Conservation (phyloP, 1,140 invertebrate genomes). For the Monomorium pharaonis region DNA sequence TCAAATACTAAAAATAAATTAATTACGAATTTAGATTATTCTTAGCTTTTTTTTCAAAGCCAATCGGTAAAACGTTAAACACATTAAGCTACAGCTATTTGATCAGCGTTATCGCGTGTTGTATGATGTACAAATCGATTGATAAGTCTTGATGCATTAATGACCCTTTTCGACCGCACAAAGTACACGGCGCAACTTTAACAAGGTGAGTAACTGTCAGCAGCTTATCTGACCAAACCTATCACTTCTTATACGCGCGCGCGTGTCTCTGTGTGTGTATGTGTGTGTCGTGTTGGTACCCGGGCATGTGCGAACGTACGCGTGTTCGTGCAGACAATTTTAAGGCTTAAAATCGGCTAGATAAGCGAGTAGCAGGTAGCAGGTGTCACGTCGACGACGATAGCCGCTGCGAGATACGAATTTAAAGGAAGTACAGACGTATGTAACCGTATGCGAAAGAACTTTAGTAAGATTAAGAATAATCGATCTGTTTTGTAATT, state of each 20-base stretch:
- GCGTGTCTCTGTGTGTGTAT: no score
- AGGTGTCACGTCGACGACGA: conserved; percentile 78
- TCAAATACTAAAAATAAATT: not conserved
- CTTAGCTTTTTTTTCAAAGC: not conserved
- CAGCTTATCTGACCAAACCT: conserved; percentile 51
- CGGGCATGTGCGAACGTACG: not conserved
- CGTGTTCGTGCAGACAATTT: conserved; percentile 59
- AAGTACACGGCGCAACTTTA: conserved; percentile 43
- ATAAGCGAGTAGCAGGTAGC: conserved; percentile 78
- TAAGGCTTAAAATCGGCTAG: conserved; percentile 52
- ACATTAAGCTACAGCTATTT: not conserved
- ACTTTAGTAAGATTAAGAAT: conserved; percentile 74
- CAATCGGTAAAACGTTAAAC: not conserved
- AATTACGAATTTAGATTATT: not conserved
- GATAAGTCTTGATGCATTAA: conserved; percentile 12
- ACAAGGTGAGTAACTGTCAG: conserved; percentile 69
- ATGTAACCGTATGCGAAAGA: conserved; percentile 67
- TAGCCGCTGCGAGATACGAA: conserved; percentile 70
- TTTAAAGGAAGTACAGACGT: conserved; percentile 68
- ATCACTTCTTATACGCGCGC: no score
- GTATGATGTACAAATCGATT: not conserved
- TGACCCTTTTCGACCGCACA: conserved; percentile 39
- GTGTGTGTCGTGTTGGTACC: not conserved
- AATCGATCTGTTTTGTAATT: conserved; percentile 65
- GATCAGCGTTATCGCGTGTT: not conserved